Evolutionary conservation across 2,113 vertebrate genomes (phyloP), one percentile per base, ranked within the genome.

Genomic region (Chloropsis hardwickii): DNA sequence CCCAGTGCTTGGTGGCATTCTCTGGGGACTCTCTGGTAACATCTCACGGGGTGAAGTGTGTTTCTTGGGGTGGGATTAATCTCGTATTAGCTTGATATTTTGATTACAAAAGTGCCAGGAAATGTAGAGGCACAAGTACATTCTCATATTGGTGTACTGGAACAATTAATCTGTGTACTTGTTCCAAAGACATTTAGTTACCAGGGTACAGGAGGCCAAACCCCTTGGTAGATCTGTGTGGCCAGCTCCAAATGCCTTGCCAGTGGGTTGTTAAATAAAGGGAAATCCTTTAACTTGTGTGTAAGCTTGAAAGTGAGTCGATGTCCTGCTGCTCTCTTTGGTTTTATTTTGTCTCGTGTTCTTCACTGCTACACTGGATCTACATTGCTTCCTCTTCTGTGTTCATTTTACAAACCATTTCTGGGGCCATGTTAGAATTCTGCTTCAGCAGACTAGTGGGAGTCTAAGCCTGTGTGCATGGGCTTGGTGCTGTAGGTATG

Each of bases 271-370:
- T 29, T 48, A 12, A n/a, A 37, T 51, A 12, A 65, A 73, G 27
- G 27, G 27, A 51, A 72, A 44, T 61, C 18, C 45, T 60, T 74
- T 31, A 57, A 11, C 28, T 70, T 92, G 20, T 24, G n/a, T 72
- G 6, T 19, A 37, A 88, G 31, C 31, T 42, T 70, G 29, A 78
- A 92, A 66, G 23, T 23, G 13, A 58, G 44, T 20, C 29, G 2
- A 14, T 27, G 20, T 74, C 22, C 27, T 44, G 18, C 40, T 58
- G 6, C 35, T 47, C 25, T 50, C 88, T 48, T 48, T 42, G 58
- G 12, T 64, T 67, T 67, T 48, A 12, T 57, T 62, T 71, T 50
- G 20, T 80, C 19, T 69, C 1, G 0, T 0, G 0, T 40, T 27
- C 28, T 42, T 60, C n/a, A 21, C n/a, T 80, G 40, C 39, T 80